phyloP scores from a whole-genome alignment of 64 coral and sea anemone species.

The Actinia equina region DNA sequence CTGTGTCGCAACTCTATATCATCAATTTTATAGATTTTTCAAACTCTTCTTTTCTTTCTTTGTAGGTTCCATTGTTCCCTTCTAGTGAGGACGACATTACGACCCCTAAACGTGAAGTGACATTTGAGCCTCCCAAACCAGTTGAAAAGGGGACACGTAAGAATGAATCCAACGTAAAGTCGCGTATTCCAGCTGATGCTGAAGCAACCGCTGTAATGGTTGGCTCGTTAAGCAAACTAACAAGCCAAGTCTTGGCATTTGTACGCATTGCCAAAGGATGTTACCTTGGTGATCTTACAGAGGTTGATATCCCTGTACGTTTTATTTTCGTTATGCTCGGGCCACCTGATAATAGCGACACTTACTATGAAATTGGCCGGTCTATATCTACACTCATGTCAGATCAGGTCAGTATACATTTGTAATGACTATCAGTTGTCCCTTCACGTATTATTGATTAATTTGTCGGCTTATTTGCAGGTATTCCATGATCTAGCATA shows the following conservation, averaged over 20 bases:
- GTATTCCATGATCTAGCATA: conserved; percentile 96
- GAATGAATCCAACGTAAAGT: conserved; percentile 77
- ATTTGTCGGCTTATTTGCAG: conserved; percentile 21
- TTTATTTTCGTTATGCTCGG: conserved; percentile 93
- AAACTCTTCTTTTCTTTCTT: background rate
- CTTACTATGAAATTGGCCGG: conserved; percentile 89
- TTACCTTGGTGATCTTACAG: conserved; percentile 70
- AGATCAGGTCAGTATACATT: conserved; percentile 52
- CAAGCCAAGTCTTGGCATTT: conserved; percentile 81
- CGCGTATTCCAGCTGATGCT: conserved; percentile 80
- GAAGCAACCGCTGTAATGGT: conserved; percentile 95
- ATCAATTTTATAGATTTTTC: background rate
- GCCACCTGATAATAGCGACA: conserved; percentile 61
- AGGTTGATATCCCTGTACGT: conserved; percentile 84
- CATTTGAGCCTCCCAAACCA: conserved; percentile 46
- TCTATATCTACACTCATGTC: conserved; percentile 97
- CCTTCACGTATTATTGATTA: background rate
- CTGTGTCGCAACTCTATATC: background rate
- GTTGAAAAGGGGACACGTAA: conserved; percentile 27
- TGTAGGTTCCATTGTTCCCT: background rate
- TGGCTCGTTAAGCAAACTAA: conserved; percentile 74
- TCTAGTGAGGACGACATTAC: conserved; percentile 16
- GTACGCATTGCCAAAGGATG: conserved; percentile 91
- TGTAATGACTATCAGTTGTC: background rate
- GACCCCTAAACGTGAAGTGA: conserved; percentile 24